Base-by-base conservation (phyloP, 2,888 invertebrate genomes). In the Neria commutata region DNA sequence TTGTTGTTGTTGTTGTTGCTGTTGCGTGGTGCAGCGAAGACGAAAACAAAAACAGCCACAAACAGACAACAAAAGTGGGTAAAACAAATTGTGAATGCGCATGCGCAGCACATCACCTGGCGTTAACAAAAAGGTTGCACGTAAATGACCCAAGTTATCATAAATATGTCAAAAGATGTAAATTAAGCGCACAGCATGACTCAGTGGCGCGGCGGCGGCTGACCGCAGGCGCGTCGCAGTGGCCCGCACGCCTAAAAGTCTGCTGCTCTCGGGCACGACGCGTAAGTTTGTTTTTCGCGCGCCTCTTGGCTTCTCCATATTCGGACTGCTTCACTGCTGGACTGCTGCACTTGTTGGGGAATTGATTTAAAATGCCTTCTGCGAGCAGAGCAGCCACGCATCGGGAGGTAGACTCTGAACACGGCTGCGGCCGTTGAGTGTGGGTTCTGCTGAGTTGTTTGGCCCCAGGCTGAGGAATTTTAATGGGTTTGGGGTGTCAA, bases 131-230 rank as follows among this genome's bases (percentile, higher is more conserved):
- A 79, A 78, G 76, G 79, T 77, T 75, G 79, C 78, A 71, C 77
- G 72, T 74, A 77, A 80, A 77, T 80, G 79, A 78, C 80, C 79
- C 79, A 73, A 73, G 76, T 75, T 74, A 78, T 79, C 79, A 80
- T 79, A 79, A 79, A 79, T 77, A 79, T 80, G 79, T 80, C 79
- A 78, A 77, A 73, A 75, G 73, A 64, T 75, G 71, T 71, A 77
- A 78, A 80, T 79, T 74, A 77, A 76, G 79, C 71, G 75, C 78
- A 69, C 77, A 77, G 72, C 77, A 72, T 68, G 77, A 62, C 52
- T 51, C 55, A 51, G 19, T 40, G 40, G 26, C 23, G 19, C 25
- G 14, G n/a, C n/a, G n/a, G n/a, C 42, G 42, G 42, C 21, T 11
- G 6, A 29, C 6, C 6, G 29, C 29, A 11, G 21, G 4, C 6